A percentile compares a stretch with the other conserved stretches of the same genome.
These are phyloP conservation scores for Elmis aenea DNA, from an alignment of 2,888 invertebrate species.

Conservation along the genomic window DNA sequence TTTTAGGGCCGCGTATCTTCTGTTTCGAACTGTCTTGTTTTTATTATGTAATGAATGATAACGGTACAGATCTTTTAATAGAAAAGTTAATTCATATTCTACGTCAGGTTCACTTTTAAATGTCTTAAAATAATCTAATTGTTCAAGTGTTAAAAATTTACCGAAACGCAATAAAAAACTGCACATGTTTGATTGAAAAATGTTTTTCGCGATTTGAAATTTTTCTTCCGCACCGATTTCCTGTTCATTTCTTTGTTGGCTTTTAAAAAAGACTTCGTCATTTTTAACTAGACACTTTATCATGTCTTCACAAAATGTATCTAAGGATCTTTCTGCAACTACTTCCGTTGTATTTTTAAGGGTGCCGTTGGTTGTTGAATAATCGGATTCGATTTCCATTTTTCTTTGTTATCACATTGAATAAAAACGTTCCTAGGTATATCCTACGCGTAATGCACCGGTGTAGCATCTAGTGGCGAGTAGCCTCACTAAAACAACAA, in stretches of 20 bases:
- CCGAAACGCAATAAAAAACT: conserved; percentile 77
- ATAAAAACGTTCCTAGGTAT: too few species aligned
- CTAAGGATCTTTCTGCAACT: too few species aligned
- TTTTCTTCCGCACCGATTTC: conserved; percentile 69
- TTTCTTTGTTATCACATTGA: too few species aligned
- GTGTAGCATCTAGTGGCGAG: too few species aligned
- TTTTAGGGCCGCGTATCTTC: conserved; percentile 77
- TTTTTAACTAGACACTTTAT: conserved; percentile 44
- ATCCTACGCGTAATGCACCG: too few species aligned
- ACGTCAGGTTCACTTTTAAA: conserved; percentile 37
- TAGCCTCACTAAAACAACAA: too few species aligned
- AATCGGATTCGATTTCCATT: too few species aligned
- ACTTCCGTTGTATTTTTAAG: too few species aligned
- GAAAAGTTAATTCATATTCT: conserved; percentile 57
- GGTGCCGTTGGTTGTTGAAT: too few species aligned
- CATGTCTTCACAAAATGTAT: not conserved
- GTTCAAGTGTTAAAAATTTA: conserved; percentile 59
- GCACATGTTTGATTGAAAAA: conserved; percentile 61
- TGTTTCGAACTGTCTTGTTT: conserved; percentile 59
- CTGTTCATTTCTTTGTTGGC: conserved; percentile 73
- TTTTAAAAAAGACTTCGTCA: conserved; percentile 67
- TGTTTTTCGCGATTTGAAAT: conserved; percentile 58
- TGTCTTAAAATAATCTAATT: conserved; percentile 65
- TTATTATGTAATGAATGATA: conserved; percentile 51
- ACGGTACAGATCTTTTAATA: conserved; percentile 57